Evolutionary conservation across 1,140 invertebrate species (phyloP), one percentile per base, ranked within the genome.

Genomic region (Phymastichus coffea): DNA sequence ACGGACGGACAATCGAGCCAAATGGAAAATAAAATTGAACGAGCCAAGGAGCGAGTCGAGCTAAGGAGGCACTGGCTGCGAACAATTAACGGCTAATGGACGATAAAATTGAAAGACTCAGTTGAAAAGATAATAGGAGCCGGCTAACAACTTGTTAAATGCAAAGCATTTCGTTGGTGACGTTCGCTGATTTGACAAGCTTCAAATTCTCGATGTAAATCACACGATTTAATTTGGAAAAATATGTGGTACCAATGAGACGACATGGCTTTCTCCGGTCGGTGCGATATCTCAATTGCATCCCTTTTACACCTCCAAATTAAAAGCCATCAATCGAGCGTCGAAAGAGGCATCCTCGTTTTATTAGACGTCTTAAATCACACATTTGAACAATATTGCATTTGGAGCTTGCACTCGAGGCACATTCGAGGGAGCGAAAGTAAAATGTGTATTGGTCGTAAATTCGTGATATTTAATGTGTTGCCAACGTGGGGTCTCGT

Each of bases 301-400:
- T 30, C 43, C 22, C 19, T 44, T 35, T 43, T 47, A 37, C 47
- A 17, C n/a, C n/a, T 61, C 37, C 28, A 48, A 61, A 61, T 61
- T 61, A 61, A 61, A 61, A 52, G 25, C 52, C 59, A 61, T 55
- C 59, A 56, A 61, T 61, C 52, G 49, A 8, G n/a, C 38, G 41
- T 35, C n/a, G n/a, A n/a, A n/a, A n/a, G n/a, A n/a, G n/a, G n/a
- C n/a, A n/a, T n/a, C n/a, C 14, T 44, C 19, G 37, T 56, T 61
- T 61, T 61, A 61, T 61, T 61, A 61, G 59, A 48, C 17, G 12
- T 46, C n/a, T 22, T 61, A 61, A 61, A 61, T 61, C 59, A 61
- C 59, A 22, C 3, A 33, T 8, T 33, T 33, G 6, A 12, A 33
- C 28, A 33, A 33, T 7, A 33, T 7, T 12, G 6, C 12, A 33